Percentiles rank a stretch among this genome's conserved stretches.
Conservation (phyloP, 1,140 invertebrate species). For the Trachelipus rathkii region DNA sequence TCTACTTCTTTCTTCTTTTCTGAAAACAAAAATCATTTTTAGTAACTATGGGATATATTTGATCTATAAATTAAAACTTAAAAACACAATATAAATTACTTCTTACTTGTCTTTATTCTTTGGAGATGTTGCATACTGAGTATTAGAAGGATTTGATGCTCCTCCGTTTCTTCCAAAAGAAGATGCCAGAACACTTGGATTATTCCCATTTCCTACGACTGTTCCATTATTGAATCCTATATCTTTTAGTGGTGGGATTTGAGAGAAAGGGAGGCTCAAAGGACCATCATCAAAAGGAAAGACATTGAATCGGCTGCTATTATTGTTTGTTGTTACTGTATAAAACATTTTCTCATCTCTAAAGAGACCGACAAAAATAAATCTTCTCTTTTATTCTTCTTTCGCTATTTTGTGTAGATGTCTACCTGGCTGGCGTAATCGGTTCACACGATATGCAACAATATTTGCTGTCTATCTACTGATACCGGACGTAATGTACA, state of each 20-base stretch:
- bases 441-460: too few species aligned
- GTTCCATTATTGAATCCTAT: neutral
- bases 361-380: too few species aligned
- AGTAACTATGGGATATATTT: neutral
- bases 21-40: neutral
- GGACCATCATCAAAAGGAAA: slow-evolving; percentile 22
- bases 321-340: neutral
- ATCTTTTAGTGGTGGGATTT: slow-evolving; percentile 23
- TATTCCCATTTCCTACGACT: neutral
- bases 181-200: slow-evolving; percentile 5
- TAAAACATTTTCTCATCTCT: too few species aligned
- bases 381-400: too few species aligned
- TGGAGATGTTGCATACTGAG: neutral
- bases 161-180: slow-evolving; percentile 8
- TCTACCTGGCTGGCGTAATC: too few species aligned
- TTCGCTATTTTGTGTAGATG: too few species aligned
- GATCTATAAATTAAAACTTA: neutral
- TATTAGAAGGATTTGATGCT: slow-evolving; percentile 5
- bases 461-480: too few species aligned
- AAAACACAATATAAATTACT: neutral
- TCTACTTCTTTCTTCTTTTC: neutral
- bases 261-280: slow-evolving; percentile 19
- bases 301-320: neutral
- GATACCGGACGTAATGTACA: too few species aligned
- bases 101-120: neutral